These are phyloP conservation scores for Eolophus roseicapilla DNA, from an alignment of 2,113 vertebrate genomes.

Conservation along the genomic window DNA sequence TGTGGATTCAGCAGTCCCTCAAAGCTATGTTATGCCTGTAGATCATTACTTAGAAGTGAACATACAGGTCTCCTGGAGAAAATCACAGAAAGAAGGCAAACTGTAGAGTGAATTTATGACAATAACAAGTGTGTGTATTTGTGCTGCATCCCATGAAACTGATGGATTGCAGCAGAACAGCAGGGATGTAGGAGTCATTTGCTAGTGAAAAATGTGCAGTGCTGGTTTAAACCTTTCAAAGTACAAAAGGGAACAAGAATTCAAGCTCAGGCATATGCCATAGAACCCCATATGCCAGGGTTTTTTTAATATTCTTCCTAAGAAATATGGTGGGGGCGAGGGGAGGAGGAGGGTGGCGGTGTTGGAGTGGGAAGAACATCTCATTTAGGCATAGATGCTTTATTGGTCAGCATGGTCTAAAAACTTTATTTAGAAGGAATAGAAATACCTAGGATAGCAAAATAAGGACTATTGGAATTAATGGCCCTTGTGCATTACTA, in stretches of 20 bases:
- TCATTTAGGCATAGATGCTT: background rate
- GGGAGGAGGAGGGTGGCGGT: background rate
- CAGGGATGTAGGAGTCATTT: slow-evolving; percentile 32
- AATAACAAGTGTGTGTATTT: slow-evolving; percentile 25
- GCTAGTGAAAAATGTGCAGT: slow-evolving; percentile 24
- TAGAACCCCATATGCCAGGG: background rate
- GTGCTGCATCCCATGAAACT: background rate
- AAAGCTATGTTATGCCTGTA: background rate
- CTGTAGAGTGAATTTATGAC: background rate
- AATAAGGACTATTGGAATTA: background rate
- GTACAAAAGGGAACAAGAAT: slow-evolving; percentile 30
- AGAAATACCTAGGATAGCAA: background rate
- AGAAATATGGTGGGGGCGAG: background rate
- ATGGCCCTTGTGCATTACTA: background rate
- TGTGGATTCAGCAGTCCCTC: background rate
- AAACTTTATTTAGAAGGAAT: background rate
- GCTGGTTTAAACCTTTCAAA: slow-evolving; percentile 31
- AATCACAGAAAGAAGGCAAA: background rate
- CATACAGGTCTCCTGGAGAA: background rate
- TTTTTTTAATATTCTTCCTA: background rate
- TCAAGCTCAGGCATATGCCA: background rate
- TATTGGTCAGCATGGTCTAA: background rate
- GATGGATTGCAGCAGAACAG: background rate
- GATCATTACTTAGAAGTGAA: background rate
- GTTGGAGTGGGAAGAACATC: background rate